Evolutionary conservation across 2,797 vertebrate species (phyloP), one percentile per base, ranked within the genome.

Genomic region (Molossus alvarezi): DNA sequence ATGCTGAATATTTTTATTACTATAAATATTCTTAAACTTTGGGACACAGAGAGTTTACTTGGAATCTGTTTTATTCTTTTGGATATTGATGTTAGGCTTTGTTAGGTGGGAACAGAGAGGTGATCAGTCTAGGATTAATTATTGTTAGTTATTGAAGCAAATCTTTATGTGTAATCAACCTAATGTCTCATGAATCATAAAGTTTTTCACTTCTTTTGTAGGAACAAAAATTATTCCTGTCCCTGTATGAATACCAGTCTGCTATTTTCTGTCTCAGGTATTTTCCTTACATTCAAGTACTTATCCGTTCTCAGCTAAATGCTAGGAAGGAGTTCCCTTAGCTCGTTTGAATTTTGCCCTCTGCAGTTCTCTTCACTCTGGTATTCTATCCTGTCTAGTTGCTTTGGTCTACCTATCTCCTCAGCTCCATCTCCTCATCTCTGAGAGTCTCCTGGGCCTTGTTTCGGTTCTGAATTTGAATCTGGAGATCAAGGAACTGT

Each of bases 231-330:
- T 57, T 86, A 55, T 33, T 81, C 21, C n/a, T 27, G 7, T 67
- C 17, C 80, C 10, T 75, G 25, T 45, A 25, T 89, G 58, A 67
- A 29, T 27, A 67, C 1, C 1, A 12, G 67, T 1, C 13, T 76
- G 18, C 69, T 80, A 80, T 60, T 77, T 95, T 89, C 58, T 55
- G 14, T 67, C 37, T 58, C 58, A n/a, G 41, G 9, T 64, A 33
- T 53, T 72, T 85, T 92, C 6, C 60, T 69, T 3, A 27, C 8
- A 45, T 80, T 20, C 0, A 8, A 81, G 27, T 57, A 86, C 9
- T 73, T 86, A 53, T 29, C n/a, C 93, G 27, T 55, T 76, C 82
- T 95, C 53, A 86, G 75, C 53, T 82, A 73, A 65, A 81, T 90
- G 51, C 6, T 29, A 29, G 41, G 10, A 48, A 73, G 57, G 33